Base-by-base conservation (phyloP, 2,888 invertebrate genomes). In the Nymphalis c-album region DNA sequence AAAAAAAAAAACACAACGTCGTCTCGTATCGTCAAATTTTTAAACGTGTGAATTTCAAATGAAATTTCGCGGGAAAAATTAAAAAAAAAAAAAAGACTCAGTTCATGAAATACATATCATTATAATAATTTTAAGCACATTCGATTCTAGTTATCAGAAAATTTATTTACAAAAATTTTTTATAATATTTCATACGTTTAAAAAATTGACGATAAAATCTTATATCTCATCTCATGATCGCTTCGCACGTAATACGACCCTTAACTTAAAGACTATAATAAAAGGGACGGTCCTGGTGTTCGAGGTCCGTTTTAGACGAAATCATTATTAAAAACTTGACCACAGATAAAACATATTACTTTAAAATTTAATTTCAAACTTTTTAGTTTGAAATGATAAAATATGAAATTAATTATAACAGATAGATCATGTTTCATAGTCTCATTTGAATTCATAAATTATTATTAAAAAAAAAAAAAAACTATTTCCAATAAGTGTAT, bases 1-100 rank as follows among this genome's bases (percentile, higher is more conserved):
- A 79, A 75, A 87, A 79, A 79, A 75, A 26, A 40, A 40, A 72
- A 73, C 70, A 74, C 61, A 71, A 64, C 72, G 72, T 71, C 69
- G 35, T 64, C 7, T 17, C 63, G 69, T 68, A 69, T 58, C 64
- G 74, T 77, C 79, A 76, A 77, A 79, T 74, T 79, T 78, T 77
- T 74, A 67, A 69, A 74, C 63, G 58, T 47, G 31, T 50, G 50
- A 59, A 10, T 18, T 17, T 13, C 0, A 2, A 40, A 26, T 13
- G 18, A 18, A 35, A 47, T 58, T 60, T 60, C 31, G 50, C 16
- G 50, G 60, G 40, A 57, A 64, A 64, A 6, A n/a, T 53, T 26
- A 6, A 58, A 45, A 26, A 31, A 51, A 31, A 50, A 50, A 63
- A 48, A 40, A 40, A 40, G 8, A 8, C 45, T 57, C 13, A 35